Conservation (phyloP, 2,113 vertebrate genomes). For the Daboia siamensis region DNA sequence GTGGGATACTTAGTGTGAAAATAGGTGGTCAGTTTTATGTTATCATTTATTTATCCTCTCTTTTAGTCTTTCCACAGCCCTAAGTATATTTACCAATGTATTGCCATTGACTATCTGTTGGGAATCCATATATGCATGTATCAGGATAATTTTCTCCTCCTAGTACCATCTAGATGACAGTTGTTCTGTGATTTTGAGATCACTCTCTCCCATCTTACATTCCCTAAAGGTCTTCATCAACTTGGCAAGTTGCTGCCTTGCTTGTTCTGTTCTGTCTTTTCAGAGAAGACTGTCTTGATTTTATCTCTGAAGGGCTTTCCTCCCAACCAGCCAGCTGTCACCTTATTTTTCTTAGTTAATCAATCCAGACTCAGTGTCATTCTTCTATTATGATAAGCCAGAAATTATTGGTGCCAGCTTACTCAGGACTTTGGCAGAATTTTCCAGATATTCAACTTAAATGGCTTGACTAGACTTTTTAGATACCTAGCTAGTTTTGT, state of each 20-base stretch:
- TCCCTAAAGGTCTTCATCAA: background rate
- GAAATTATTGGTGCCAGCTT: background rate
- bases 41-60: background rate
- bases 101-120: background rate
- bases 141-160: background rate
- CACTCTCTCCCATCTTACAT: background rate
- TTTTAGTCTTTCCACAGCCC: background rate
- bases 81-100: background rate
- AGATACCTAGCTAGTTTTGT: background rate
- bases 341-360: background rate
- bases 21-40: background rate
- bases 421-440: background rate
- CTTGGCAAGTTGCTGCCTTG: background rate
- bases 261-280: background rate
- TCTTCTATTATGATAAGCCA: background rate
- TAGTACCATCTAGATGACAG: background rate
- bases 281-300: background rate
- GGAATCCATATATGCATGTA: background rate
- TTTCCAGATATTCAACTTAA: background rate
- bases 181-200: background rate
- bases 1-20: background rate
- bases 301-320: background rate
- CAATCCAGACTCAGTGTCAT: background rate
- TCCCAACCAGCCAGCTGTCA: background rate
- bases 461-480: background rate